Evolutionary conservation across 2,797 vertebrate genomes (phyloP).

Genomic region (Manis javanica): DNA sequence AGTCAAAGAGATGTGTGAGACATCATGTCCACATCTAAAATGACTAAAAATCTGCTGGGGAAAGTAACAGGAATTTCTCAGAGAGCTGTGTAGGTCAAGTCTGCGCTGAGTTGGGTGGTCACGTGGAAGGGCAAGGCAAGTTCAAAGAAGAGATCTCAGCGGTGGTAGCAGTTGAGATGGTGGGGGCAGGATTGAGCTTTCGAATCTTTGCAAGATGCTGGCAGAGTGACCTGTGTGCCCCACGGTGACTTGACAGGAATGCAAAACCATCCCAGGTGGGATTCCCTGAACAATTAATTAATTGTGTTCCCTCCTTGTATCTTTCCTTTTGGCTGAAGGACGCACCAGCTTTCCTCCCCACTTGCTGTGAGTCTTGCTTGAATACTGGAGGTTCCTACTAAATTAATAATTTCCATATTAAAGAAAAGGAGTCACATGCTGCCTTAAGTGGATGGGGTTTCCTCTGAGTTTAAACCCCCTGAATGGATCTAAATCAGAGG

Average conservation of each 20-base stretch:
- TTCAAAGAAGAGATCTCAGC: background rate
- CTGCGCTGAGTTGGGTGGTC: background rate
- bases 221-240: background rate
- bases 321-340: background rate
- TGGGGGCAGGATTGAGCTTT: background rate
- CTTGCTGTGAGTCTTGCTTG: background rate
- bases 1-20: background rate
- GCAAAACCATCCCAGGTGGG: background rate
- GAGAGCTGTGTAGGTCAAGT: background rate
- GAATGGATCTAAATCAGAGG: background rate
- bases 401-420: background rate
- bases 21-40: background rate
- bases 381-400: conserved; percentile 11
- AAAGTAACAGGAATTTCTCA: background rate
- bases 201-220: background rate
- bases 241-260: background rate
- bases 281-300: background rate
- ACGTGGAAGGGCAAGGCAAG: background rate
- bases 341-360: background rate
- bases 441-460: background rate
- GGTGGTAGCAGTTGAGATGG: background rate
- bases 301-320: background rate
- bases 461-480: background rate
- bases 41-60: background rate
- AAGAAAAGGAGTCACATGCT: background rate